phyloP scores from a whole-genome alignment of 2,888 invertebrate species.

The Orchesella flavescens region DNA sequence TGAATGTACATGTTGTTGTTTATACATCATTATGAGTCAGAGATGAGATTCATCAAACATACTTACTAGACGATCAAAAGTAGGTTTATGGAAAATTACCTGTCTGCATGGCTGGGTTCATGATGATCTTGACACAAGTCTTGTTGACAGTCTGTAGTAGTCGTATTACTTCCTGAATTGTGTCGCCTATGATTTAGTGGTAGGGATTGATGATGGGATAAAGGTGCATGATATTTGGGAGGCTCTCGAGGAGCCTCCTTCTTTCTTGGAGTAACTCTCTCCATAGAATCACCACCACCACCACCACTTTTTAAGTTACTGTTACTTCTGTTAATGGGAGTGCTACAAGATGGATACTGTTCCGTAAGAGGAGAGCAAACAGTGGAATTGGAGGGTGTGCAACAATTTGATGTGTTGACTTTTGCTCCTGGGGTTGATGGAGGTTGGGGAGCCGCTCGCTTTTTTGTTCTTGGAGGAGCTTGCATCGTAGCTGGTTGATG shows the following conservation, averaged over 20 bases:
- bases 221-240: conserved; percentile 56
- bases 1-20: neutral
- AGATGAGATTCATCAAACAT: no score
- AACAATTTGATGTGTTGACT: conserved; percentile 46
- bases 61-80: no score
- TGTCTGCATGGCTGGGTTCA: conserved; percentile 71
- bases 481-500: conserved; percentile 53
- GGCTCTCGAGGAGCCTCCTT: conserved; percentile 69
- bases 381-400: conserved; percentile 55
- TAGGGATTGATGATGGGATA: conserved; percentile 63
- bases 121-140: conserved; percentile 79
- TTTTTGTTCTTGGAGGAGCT: conserved; percentile 70
- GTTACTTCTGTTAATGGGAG: conserved; percentile 38
- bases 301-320: conserved; percentile 57
- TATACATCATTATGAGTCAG: no score
- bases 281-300: conserved; percentile 72
- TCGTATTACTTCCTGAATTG: conserved; percentile 82
- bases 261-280: conserved; percentile 67
- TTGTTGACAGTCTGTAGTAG: conserved; percentile 76
- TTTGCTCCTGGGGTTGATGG: conserved; percentile 51
- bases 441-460: conserved; percentile 71
- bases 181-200: conserved; percentile 81
- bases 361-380: conserved; percentile 75
- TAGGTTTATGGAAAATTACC: conserved; percentile 55
- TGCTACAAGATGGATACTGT: conserved; percentile 30